Evolutionary conservation across 2,113 vertebrate genomes (phyloP).

Genomic region (Myotis davidii): DNA sequence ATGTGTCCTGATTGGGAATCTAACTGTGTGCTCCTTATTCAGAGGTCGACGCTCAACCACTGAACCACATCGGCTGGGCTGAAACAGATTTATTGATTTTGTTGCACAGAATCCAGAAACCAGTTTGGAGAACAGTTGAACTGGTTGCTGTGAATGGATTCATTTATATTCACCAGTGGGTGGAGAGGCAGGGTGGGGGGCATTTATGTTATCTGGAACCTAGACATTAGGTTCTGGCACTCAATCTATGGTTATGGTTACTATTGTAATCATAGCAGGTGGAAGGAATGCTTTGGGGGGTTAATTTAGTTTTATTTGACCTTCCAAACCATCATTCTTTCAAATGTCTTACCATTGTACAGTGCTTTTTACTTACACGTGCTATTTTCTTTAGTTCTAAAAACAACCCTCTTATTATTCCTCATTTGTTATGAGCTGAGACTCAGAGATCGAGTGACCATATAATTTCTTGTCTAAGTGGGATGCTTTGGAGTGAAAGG

Average conservation of each 20-base stretch:
- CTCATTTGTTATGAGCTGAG: background rate
- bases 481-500: background rate
- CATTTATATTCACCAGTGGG: background rate
- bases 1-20: no score
- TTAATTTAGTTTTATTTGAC: background rate
- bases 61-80: no score
- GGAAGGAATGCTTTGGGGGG: background rate
- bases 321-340: slow-evolving; percentile 20
- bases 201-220: background rate
- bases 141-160: background rate
- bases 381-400: slow-evolving; percentile 15
- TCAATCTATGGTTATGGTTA: background rate
- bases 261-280: background rate
- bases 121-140: slow-evolving; percentile 15
- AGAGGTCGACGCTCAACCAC: no score
- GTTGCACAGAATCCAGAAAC: background rate
- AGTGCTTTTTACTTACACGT: slow-evolving; percentile 1
- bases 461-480: slow-evolving; percentile 23
- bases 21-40: no score
- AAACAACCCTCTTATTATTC: background rate
- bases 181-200: background rate
- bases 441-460: background rate
- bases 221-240: background rate
- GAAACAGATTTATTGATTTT: background rate
- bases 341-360: background rate